Percentiles rank a stretch among this genome's conserved stretches.
phyloP scores from a whole-genome alignment of 1,140 invertebrate species.

The Phocides pigmalion region DNA sequence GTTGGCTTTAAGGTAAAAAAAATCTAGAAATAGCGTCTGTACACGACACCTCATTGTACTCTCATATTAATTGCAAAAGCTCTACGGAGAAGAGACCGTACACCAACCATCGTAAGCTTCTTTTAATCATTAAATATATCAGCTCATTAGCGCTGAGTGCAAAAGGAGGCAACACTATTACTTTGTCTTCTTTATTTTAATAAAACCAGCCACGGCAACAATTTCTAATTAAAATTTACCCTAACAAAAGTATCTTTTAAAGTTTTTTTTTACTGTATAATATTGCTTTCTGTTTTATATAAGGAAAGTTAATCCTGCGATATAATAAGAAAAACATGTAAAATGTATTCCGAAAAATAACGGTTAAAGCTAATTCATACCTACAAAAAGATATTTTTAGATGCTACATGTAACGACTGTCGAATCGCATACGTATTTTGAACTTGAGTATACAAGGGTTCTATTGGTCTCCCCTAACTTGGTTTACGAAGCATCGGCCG shows the following conservation, averaged over 20 bases:
- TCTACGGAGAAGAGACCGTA: slow-evolving; percentile 1
- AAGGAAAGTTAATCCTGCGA: too few relatives aligned
- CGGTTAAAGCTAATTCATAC: too few relatives aligned
- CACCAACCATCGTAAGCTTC: slow-evolving; percentile 11
- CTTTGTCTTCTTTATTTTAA: slow-evolving; percentile 24
- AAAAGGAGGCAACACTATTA: slow-evolving; percentile 24
- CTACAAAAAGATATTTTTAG: too few relatives aligned
- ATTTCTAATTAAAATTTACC: slow-evolving; percentile 24
- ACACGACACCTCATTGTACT: not conserved
- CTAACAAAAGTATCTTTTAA: slow-evolving; percentile 9
- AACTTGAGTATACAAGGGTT: not conserved
- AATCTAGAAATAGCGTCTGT: not conserved
- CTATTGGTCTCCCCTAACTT: slow-evolving; percentile 33
- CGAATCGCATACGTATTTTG: not conserved
- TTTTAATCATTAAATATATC: slow-evolving; percentile 31
- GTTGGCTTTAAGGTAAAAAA: not conserved
- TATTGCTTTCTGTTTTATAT: too few relatives aligned
- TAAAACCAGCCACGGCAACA: slow-evolving; percentile 15
- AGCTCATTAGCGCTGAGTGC: slow-evolving; percentile 25
- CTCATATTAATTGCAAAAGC: slow-evolving; percentile 21
- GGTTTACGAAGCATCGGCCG: slow-evolving; percentile 40
- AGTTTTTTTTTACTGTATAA: too few relatives aligned
- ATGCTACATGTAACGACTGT: too few relatives aligned
- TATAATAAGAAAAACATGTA: too few relatives aligned
- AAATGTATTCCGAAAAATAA: too few relatives aligned